Conservation (phyloP, 1,140 invertebrate genomes). For the Manduca sexta region DNA sequence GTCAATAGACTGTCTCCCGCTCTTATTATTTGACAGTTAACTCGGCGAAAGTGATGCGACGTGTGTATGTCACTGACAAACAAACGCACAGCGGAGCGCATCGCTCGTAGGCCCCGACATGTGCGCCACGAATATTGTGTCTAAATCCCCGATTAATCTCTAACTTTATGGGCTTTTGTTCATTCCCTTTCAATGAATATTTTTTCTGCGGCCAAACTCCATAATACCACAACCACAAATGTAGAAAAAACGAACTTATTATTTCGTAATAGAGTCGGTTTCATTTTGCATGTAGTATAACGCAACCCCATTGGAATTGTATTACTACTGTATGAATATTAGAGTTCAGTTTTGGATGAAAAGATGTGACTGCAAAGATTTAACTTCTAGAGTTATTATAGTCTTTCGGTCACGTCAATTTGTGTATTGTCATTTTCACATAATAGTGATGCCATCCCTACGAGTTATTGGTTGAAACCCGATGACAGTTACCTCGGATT, state of each 20-base stretch:
- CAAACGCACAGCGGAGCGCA: slow-evolving; percentile 18
- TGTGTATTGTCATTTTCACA: slow-evolving; percentile 70
- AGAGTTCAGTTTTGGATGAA: too few relatives aligned
- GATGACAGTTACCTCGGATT: slow-evolving; percentile 54
- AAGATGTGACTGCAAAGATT: slow-evolving; percentile 6
- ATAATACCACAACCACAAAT: slow-evolving; percentile 22
- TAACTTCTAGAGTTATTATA: slow-evolving; percentile 67
- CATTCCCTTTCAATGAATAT: slow-evolving; percentile 51
- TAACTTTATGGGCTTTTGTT: slow-evolving; percentile 69
- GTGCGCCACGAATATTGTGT: slow-evolving; percentile 59
- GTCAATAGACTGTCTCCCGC: neutral
- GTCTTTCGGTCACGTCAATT: slow-evolving; percentile 67
- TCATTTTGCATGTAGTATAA: too few relatives aligned
- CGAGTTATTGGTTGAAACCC: slow-evolving; percentile 61
- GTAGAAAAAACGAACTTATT: slow-evolving; percentile 11
- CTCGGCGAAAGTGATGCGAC: neutral
- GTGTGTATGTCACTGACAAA: slow-evolving; percentile 33
- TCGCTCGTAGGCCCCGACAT: slow-evolving; percentile 39
- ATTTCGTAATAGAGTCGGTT: too few relatives aligned
- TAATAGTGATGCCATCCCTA: slow-evolving; percentile 65
- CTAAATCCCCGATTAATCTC: slow-evolving; percentile 70
- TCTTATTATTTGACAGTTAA: slow-evolving; percentile 4
- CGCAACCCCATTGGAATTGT: too few relatives aligned
- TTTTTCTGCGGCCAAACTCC: slow-evolving; percentile 33
- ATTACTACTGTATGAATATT: too few relatives aligned